Conservation (phyloP, 2,888 invertebrate species). For the Heliconius sara region DNA sequence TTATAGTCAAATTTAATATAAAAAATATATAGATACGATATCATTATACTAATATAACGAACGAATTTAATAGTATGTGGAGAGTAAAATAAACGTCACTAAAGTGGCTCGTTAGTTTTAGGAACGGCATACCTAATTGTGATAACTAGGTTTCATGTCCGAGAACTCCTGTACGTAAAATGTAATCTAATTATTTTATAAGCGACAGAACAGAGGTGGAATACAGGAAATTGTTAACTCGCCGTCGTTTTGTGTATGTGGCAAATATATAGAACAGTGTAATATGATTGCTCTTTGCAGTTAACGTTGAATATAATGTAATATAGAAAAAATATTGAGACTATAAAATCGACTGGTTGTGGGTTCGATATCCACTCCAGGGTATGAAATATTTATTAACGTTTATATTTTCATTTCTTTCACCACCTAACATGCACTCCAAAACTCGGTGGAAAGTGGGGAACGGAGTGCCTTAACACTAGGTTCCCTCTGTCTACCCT, state of each 20-base stretch:
- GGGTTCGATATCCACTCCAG: no score
- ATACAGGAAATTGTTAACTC: constrained; percentile 42
- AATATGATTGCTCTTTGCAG: constrained; percentile 19
- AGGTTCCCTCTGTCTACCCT: no score
- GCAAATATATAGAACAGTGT: constrained; percentile 25
- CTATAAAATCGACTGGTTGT: no score
- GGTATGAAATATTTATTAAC: no score
- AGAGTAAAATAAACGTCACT: constrained; percentile 17
- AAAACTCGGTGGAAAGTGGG: no score
- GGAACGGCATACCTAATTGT: constrained; percentile 70
- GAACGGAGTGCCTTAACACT: no score
- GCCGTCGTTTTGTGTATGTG: constrained; percentile 31
- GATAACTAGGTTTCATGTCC: constrained; percentile 75
- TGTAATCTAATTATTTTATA: constrained; percentile 74
- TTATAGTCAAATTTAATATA: neutral
- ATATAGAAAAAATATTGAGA: neutral
- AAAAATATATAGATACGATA: neutral
- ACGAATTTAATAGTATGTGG: neutral
- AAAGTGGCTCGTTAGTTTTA: constrained; percentile 61
- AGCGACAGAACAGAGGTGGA: constrained; percentile 51
- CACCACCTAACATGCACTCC: no score
- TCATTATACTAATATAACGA: constrained; percentile 1
- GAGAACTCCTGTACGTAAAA: constrained; percentile 71
- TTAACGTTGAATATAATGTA: neutral
- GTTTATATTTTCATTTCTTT: no score